Base-by-base conservation (phyloP, 2,888 invertebrate species). In the Galerucella nymphaeae region DNA sequence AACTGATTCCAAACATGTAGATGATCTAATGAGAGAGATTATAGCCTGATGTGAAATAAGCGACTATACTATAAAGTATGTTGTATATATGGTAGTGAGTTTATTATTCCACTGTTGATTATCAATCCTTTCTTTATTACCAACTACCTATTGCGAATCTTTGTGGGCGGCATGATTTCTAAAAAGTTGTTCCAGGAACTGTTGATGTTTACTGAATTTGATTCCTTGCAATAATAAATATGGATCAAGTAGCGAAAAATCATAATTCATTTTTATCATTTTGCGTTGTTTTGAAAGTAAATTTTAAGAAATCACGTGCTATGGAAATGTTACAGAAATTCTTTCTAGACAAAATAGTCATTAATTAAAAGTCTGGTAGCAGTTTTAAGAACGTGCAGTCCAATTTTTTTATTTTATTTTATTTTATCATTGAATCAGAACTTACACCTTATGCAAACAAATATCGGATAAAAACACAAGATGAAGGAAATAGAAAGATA, bases 121-220 rank as follows among this genome's bases (percentile, higher is more conserved):
- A 66, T 70, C 72, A 69, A 66, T 71, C 45, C 71, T 65, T 73
- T 70, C 70, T 70, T 59, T 64, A 48, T 62, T 62, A 18, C 61
- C 61, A 38, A 62, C 61, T 42, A 62, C 61, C 61, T 53, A 66
- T 57, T 67, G 66, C 72, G 57, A 68, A 62, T 42, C 41, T 62
- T 62, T 42, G 75, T 75, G 75, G 75, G 73, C 68, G 73, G 73
- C 58, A 48, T 53, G 58, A 57, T 55, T 69, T 72, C 57, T 67
- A 72, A 69, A 73, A 73, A 70, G 55, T 53, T 63, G 66, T 75
- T 75, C 75, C 68, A 30, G 63, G 75, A 75, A 75, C 63, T 75
- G 73, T 75, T 75, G 73, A 75, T 75, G 73, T 73, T 73, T 76
- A 76, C 71, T 20, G 38, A 69, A 58, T 68, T 61, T 53, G 66